Conservation (phyloP, 1,140 invertebrate species). For the Babylonia areolata region DNA sequence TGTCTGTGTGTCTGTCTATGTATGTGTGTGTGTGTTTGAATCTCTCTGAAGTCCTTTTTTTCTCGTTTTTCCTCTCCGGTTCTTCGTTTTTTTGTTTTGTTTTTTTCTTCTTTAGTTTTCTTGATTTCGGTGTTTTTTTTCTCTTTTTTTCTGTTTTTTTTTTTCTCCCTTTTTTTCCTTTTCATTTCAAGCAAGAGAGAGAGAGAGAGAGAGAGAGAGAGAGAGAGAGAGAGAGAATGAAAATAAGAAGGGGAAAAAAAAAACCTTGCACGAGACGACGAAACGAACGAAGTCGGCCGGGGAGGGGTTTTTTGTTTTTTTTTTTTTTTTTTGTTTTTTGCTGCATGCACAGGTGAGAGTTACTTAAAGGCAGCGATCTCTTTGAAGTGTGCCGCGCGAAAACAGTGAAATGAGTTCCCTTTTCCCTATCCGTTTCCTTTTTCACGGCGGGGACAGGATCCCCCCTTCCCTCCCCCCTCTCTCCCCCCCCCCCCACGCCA, state of each 20-base stretch:
- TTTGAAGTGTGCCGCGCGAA: background rate
- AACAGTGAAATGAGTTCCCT: conserved; percentile 1
- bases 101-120: too few relatives aligned
- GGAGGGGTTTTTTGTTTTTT: background rate
- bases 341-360: too few relatives aligned
- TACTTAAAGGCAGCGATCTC: background rate
- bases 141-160: too few relatives aligned
- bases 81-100: background rate
- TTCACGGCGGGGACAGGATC: background rate
- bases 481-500: background rate
- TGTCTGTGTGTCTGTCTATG: background rate
- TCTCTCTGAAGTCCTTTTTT: background rate
- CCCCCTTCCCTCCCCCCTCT: background rate
- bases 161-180: too few relatives aligned
- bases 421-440: background rate
- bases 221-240: too few relatives aligned
- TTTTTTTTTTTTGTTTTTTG: too few relatives aligned
- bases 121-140: too few relatives aligned
- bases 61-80: background rate
- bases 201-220: too few relatives aligned
- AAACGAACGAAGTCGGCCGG: background rate
- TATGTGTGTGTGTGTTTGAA: background rate
- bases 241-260: background rate
- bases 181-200: too few relatives aligned
- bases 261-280: too few relatives aligned